Percentiles rank a stretch among this genome's conserved stretches.
Evolutionary conservation across 2,113 vertebrate genomes (phyloP).

Genomic region (Notechis scutatus): DNA sequence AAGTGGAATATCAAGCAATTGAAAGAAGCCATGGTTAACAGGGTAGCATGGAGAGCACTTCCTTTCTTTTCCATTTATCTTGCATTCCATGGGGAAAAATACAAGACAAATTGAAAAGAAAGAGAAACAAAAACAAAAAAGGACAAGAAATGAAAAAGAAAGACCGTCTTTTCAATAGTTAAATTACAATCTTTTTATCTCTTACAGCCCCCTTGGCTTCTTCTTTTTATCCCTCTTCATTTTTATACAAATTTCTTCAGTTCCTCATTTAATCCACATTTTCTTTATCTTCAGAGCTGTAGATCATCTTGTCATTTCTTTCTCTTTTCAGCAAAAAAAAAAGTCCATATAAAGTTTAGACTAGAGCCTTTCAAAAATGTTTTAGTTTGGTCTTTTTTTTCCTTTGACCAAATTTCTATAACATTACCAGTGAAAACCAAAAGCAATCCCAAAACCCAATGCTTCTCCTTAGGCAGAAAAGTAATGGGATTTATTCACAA

Average conservation of each 20-base stretch:
- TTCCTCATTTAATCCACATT: background rate
- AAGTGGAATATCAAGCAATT: too few relatives aligned
- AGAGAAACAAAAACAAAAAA: background rate
- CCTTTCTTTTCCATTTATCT: too few relatives aligned
- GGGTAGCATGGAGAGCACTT: too few relatives aligned
- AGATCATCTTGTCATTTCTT: background rate
- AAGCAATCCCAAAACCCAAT: background rate
- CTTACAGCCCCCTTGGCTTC: too few relatives aligned
- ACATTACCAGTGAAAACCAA: background rate
- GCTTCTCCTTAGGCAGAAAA: background rate
- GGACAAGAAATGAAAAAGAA: background rate
- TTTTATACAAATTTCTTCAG: background rate
- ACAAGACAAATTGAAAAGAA: background rate
- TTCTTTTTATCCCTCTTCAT: background rate
- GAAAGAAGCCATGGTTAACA: too few relatives aligned
- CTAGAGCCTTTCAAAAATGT: background rate
- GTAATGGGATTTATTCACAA: background rate
- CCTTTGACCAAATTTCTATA: background rate
- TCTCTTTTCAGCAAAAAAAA: background rate
- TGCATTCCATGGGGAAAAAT: background rate
- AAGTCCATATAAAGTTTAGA: background rate
- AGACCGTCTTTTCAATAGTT: background rate
- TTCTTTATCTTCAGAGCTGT: background rate
- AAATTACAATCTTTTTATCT: background rate
- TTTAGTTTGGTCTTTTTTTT: background rate